Conservation (phyloP, 2,888 invertebrate genomes). For the Orthosia cruda region DNA sequence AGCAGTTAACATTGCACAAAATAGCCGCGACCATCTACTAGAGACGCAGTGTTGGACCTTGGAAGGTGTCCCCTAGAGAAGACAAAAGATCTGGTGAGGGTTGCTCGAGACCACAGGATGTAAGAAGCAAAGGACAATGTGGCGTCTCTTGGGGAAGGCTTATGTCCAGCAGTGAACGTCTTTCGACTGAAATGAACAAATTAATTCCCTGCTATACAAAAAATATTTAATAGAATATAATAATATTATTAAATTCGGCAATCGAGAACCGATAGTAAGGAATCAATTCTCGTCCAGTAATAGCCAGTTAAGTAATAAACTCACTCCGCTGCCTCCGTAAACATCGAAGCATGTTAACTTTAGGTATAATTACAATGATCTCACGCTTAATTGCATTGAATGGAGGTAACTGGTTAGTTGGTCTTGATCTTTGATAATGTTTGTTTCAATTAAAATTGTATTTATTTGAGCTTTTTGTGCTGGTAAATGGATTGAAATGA, state of each 20-base stretch:
- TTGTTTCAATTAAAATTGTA: conserved; percentile 12
- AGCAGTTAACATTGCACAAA: no score
- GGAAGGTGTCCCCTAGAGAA: no score
- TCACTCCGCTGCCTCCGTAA: conserved; percentile 61
- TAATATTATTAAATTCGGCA: background rate
- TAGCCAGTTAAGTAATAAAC: conserved; percentile 71
- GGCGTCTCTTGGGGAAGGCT: no score
- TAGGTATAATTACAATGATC: conserved; percentile 60
- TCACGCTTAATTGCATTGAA: conserved; percentile 33
- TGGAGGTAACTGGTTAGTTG: conserved; percentile 14
- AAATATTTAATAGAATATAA: no score
- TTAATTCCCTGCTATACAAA: no score
- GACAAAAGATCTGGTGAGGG: no score
- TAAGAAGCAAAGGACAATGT: no score
- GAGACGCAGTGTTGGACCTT: no score
- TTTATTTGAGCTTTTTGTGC: background rate
- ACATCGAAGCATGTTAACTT: conserved; percentile 67
- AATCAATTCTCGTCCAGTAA: conserved; percentile 65
- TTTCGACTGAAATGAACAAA: no score
- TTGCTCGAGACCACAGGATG: no score
- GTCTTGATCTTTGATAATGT: background rate
- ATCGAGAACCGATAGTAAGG: conserved; percentile 51
- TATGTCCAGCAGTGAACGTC: no score
- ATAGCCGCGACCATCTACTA: no score
- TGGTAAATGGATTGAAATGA: background rate